Percentiles rank a stretch among this genome's conserved stretches.
Evolutionary conservation across 2,797 vertebrate species (phyloP).

Genomic region (Orientallactaga sibirica): DNA sequence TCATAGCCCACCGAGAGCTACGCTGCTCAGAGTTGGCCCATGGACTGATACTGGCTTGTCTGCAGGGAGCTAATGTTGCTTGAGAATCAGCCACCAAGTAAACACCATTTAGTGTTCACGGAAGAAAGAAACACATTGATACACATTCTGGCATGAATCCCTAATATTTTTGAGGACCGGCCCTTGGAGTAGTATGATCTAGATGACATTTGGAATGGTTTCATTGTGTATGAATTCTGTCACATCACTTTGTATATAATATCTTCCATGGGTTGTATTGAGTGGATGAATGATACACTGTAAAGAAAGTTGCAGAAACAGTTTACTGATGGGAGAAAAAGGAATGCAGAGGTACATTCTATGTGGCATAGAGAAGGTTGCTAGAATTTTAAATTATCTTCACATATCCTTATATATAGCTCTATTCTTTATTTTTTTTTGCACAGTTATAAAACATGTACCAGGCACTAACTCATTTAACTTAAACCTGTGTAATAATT

Average conservation of each 20-base stretch:
- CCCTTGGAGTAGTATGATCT: not conserved
- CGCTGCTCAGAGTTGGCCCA: not conserved
- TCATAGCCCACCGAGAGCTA: not conserved
- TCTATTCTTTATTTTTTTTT: not conserved
- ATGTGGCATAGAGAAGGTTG: not conserved
- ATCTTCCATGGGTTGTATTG: not conserved
- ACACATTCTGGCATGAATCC: not conserved
- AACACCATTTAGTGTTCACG: not conserved
- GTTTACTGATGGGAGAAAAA: not conserved
- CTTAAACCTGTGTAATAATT: not conserved
- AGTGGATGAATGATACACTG: not conserved
- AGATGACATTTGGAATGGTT: not conserved
- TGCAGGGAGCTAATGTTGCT: not conserved
- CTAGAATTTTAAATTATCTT: conserved; percentile 62
- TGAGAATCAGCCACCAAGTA: not conserved
- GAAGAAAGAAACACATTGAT: conserved; percentile 36
- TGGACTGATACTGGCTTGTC: not conserved
- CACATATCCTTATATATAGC: not conserved
- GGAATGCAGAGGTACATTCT: not conserved
- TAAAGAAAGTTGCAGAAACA: conserved; percentile 17
- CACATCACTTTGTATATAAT: not conserved
- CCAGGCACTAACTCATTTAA: conserved; percentile 22
- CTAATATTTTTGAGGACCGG: not conserved
- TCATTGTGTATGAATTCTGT: not conserved
- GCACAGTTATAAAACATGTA: not conserved